A percentile compares a stretch with the other conserved stretches of the same genome.
phyloP scores from a whole-genome alignment of 2,113 vertebrate species.

The Muntiacus muntjak region DNA sequence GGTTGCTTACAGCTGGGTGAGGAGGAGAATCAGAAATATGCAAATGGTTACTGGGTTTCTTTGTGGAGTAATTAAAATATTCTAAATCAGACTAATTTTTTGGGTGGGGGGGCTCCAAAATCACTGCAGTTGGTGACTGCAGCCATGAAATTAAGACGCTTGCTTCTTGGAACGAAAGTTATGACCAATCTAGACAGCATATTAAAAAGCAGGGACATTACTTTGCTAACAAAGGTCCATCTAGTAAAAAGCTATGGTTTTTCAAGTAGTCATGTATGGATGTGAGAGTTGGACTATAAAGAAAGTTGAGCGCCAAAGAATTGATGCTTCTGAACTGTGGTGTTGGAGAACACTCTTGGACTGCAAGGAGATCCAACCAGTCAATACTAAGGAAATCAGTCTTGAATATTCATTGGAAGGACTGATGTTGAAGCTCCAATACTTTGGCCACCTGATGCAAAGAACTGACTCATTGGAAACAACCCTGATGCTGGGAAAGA shows the following conservation, averaged over 20 bases:
- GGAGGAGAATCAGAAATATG: neutral
- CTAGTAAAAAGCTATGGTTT: neutral
- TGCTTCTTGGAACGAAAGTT: neutral
- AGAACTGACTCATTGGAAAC: neutral
- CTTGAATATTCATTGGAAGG: neutral
- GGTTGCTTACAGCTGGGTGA: neutral
- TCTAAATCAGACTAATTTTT: neutral
- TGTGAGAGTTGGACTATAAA: neutral
- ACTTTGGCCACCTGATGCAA: neutral
- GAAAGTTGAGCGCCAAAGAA: neutral
- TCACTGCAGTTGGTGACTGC: neutral
- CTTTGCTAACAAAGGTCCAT: neutral
- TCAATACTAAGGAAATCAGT: neutral
- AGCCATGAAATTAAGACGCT: neutral
- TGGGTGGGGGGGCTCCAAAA: neutral
- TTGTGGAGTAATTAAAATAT: neutral
- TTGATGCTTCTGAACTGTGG: neutral
- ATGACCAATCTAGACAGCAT: neutral
- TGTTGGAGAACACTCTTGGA: neutral
- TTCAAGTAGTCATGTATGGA: neutral
- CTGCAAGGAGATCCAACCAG: neutral
- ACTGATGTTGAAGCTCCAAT: neutral
- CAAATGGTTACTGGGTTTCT: conserved; percentile 16
- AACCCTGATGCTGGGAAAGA: neutral
- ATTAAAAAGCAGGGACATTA: neutral